Percentiles rank a stretch among this genome's conserved stretches.
phyloP scores from a whole-genome alignment of 2,113 vertebrate species.

The Phoxinus phoxinus region DNA sequence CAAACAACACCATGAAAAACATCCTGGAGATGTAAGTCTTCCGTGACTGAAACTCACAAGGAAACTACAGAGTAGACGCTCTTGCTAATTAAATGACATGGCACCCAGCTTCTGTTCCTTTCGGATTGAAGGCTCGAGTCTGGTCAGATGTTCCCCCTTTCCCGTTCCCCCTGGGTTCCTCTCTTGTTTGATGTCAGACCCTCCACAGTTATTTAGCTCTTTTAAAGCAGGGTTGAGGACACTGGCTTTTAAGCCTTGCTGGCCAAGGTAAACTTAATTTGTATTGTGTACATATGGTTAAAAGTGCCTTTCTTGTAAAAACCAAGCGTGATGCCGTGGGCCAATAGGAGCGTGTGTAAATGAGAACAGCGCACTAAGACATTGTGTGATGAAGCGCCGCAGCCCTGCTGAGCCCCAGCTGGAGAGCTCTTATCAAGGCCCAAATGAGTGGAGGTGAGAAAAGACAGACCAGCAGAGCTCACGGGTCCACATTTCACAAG shows the following conservation, averaged over 20 bases:
- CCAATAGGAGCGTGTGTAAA: conserved; percentile 46
- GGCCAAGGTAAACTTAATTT: conserved; percentile 65
- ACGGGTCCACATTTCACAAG: conserved; percentile 51
- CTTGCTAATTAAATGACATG: conserved; percentile 48
- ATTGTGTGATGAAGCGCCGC: conserved; percentile 53
- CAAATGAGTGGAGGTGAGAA: conserved; percentile 67
- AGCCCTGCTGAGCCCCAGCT: conserved; percentile 59
- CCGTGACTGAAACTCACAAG: conserved; percentile 39
- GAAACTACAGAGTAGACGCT: conserved; percentile 29
- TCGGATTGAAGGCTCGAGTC: conserved; percentile 40
- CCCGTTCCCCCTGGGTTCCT: conserved; percentile 45
- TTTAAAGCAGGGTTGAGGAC: conserved; percentile 54
- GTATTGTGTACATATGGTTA: conserved; percentile 64
- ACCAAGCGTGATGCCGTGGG: conserved; percentile 53
- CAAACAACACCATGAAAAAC: conserved; percentile 52
- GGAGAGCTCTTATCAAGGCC: conserved; percentile 60
- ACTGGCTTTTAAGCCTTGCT: conserved; percentile 58
- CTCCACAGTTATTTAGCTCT: conserved; percentile 61
- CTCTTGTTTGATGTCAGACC: conserved; percentile 60
- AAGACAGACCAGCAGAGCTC: conserved; percentile 57
- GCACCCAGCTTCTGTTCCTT: conserved; percentile 35
- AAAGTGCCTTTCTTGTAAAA: conserved; percentile 63
- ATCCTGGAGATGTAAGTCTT: conserved; percentile 36
- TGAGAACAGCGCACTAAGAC: conserved; percentile 33
- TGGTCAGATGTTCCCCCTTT: conserved; percentile 38